Base-by-base conservation (phyloP, 1,140 invertebrate genomes). In the Dinoponera quadriceps region DNA sequence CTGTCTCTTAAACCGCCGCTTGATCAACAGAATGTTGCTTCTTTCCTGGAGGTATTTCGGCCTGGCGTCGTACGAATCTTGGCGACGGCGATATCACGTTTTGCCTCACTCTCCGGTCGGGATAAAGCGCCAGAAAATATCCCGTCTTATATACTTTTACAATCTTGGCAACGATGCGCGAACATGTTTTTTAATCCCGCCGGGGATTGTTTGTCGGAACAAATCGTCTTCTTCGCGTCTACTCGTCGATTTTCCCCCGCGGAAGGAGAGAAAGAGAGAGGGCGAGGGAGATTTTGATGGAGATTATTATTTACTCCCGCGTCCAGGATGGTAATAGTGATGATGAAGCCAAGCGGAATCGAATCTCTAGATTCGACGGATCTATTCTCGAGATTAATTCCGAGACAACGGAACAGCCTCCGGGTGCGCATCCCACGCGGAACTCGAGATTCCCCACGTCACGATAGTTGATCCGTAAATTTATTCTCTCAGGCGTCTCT, bases 121-220 rank as follows among this genome's bases (percentile, higher is more conserved):
- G n/a, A 78, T 55, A 69, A 78, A 68, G 16, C 11, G 16, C 33
- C 22, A 7, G 54, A 69, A 59, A 80, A 29, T 69, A 57, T 27
- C n/a, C 27, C 73, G 33, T 51, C 57, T 49, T 74, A 49, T 49
- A 63, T 11, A 63, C 38, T 29, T 63, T 63, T 62, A 75, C n/a
- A 16, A 60, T 74, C 59, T 54, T 63, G 73, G 18, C 25, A 57
- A 59, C 33, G 22, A 29, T 2, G 63, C 16, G 20, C 33, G 22
- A 48, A 44, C 48, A 44, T 78, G 29, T 68, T 55, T 68, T 68
- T 68, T 55, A 77, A 66, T 68, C 48, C 22, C 0, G 20, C n/a
- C 60, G 0, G 38, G 11, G 38, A 44, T 44, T 55, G 29, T 66
- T 77, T 66, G 49, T 29, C 5, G 20, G 48, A 14, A 73, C 20